These are phyloP conservation scores for Heterodera filipjevi DNA, from an alignment of 2,888 invertebrate genomes.

Conservation along the genomic window DNA sequence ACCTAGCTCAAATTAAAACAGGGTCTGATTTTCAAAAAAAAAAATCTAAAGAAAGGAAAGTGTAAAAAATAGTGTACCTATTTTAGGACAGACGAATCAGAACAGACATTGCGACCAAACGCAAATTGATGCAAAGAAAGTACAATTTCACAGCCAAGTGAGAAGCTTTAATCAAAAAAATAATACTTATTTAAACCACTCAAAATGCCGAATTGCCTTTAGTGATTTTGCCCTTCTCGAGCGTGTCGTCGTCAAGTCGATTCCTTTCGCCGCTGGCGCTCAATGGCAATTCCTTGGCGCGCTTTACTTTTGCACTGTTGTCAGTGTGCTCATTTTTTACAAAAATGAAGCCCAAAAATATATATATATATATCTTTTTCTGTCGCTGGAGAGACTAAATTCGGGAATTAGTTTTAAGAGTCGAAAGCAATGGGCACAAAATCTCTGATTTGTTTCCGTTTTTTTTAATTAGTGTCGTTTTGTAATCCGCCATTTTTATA, in stretches of 20 bases:
- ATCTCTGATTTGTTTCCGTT: too few species aligned
- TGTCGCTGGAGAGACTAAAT: too few species aligned
- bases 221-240: slow-evolving; percentile 83
- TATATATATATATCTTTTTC: too few species aligned
- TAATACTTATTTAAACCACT: slow-evolving; percentile 18
- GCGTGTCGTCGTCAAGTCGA: slow-evolving; percentile 88
- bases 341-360: too few species aligned
- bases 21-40: not conserved
- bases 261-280: slow-evolving; percentile 93
- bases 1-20: not conserved
- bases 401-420: too few species aligned
- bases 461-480: too few species aligned
- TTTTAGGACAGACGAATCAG: slow-evolving; percentile 73
- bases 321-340: slow-evolving; percentile 67
- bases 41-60: too few species aligned
- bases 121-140: slow-evolving; percentile 77
- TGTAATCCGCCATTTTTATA: too few species aligned
- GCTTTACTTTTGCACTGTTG: slow-evolving; percentile 95
- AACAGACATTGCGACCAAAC: slow-evolving; percentile 51
- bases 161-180: not conserved
- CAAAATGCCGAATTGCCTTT: slow-evolving; percentile 55
- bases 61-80: not conserved
- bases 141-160: slow-evolving; percentile 80
- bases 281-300: slow-evolving; percentile 99
- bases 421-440: too few species aligned